Evolutionary conservation across 2,113 vertebrate species (phyloP).

Genomic region (Stegastes partitus): DNA sequence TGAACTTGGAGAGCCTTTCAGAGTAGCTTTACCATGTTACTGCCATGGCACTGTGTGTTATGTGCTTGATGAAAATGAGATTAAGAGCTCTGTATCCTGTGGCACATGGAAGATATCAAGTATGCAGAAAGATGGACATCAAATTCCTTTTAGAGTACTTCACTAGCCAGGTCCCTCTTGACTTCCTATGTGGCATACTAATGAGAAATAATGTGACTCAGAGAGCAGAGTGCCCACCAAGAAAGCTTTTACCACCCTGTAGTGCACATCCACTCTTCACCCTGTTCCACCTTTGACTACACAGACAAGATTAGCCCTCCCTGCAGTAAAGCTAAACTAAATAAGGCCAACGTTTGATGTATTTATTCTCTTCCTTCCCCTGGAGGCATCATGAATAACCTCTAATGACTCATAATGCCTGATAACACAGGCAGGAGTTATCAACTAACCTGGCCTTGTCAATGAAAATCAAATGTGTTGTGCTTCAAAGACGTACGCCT

Average conservation of each 20-base stretch:
- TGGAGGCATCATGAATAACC: slow-evolving; percentile 28
- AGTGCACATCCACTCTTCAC: slow-evolving; percentile 54
- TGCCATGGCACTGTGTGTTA: slow-evolving; percentile 22
- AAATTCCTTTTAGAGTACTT: slow-evolving; percentile 74
- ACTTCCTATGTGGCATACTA: slow-evolving; percentile 65
- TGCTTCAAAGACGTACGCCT: slow-evolving; percentile 12
- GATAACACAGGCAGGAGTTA: slow-evolving; percentile 29
- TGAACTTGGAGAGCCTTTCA: background rate
- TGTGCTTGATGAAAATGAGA: slow-evolving; percentile 56
- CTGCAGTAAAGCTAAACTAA: slow-evolving; percentile 26
- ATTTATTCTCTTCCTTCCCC: slow-evolving; percentile 42
- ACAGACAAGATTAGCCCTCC: slow-evolving; percentile 33
- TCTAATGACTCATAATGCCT: slow-evolving; percentile 27
- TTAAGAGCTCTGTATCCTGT: slow-evolving; percentile 37
- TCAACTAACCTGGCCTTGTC: slow-evolving; percentile 15
- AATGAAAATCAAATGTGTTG: slow-evolving; percentile 24
- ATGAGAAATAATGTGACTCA: slow-evolving; percentile 59
- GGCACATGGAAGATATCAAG: slow-evolving; percentile 35
- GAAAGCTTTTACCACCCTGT: slow-evolving; percentile 74
- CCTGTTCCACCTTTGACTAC: slow-evolving; percentile 39
- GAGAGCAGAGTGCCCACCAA: slow-evolving; percentile 53
- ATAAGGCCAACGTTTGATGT: slow-evolving; percentile 32
- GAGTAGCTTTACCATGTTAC: background rate
- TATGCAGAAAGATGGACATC: slow-evolving; percentile 58
- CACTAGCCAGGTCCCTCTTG: slow-evolving; percentile 44